Percentiles rank a stretch among this genome's conserved stretches.
Conservation (phyloP, 2,113 vertebrate genomes). For the Urocolius indicus region DNA sequence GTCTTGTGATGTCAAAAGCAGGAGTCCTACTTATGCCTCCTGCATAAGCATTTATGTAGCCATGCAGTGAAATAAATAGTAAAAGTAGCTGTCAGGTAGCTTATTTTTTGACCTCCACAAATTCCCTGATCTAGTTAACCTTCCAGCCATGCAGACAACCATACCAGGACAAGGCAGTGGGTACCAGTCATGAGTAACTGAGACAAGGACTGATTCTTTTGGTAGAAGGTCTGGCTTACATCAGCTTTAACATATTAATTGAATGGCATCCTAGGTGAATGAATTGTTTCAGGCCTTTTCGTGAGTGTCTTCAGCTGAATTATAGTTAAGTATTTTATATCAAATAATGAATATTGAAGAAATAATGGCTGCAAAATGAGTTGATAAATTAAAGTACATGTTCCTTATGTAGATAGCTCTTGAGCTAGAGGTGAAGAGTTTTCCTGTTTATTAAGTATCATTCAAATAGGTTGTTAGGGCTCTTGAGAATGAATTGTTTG, state of each 20-base stretch:
- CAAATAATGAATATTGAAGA: background rate
- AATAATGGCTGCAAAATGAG: background rate
- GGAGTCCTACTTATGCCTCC: background rate
- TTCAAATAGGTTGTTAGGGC: background rate
- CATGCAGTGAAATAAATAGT: rapidly evolving
- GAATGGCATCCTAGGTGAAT: background rate
- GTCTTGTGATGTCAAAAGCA: background rate
- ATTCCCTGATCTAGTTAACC: background rate
- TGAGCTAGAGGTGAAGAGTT: background rate
- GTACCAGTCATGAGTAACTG: background rate
- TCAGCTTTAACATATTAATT: background rate
- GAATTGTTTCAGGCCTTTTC: background rate
- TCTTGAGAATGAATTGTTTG: background rate
- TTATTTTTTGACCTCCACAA: background rate
- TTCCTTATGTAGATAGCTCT: background rate
- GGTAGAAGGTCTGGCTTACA: background rate
- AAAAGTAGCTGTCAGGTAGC: background rate
- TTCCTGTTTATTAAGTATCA: background rate
- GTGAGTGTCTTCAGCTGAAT: background rate
- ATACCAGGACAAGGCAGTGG: background rate
- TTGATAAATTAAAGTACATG: background rate
- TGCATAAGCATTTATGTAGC: background rate
- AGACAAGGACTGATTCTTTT: background rate
- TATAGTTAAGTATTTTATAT: background rate
- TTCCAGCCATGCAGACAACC: background rate